Evolutionary conservation across 2,888 invertebrate species (phyloP).

Genomic region (Trilocha varians): DNA sequence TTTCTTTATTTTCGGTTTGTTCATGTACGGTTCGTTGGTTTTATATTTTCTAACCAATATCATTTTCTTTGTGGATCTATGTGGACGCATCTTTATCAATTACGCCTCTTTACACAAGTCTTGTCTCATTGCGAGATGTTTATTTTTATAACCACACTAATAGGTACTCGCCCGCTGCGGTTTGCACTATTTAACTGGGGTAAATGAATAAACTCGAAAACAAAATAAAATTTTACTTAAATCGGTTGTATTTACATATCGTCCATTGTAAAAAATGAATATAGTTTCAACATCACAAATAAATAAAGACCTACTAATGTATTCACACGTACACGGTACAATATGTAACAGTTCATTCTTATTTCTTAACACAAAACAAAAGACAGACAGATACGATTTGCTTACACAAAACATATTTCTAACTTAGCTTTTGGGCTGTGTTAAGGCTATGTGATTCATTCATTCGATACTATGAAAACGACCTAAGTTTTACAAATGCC

Average conservation of each 20-base stretch:
- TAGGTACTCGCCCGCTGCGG: too few species aligned
- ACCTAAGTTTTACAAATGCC: too few species aligned
- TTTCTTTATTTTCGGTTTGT: too few species aligned
- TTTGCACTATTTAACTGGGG: not conserved
- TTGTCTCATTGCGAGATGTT: too few species aligned
- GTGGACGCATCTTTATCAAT: too few species aligned
- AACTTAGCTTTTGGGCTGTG: not conserved
- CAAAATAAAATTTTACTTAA: slow-evolving; percentile 72
- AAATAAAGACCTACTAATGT: slow-evolving; percentile 72
- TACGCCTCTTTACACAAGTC: too few species aligned
- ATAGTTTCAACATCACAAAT: slow-evolving; percentile 72
- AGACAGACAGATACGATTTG: slow-evolving; percentile 59
- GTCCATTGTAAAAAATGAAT: slow-evolving; percentile 72
- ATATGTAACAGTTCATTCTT: slow-evolving; percentile 62
- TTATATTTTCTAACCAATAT: too few species aligned
- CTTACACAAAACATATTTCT: slow-evolving; percentile 24
- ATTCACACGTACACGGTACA: slow-evolving; percentile 60
- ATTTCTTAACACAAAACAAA: slow-evolving; percentile 64
- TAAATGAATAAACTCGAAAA: slow-evolving; percentile 68
- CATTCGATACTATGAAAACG: too few species aligned
- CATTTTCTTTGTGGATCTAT: too few species aligned
- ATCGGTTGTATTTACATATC: slow-evolving; percentile 74
- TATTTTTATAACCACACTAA: too few species aligned
- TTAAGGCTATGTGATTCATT: too few species aligned
- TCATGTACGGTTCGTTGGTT: too few species aligned